A percentile compares a stretch with the other conserved stretches of the same genome.
These are phyloP conservation scores for Amorpha juglandis DNA, from an alignment of 2,888 invertebrate genomes.

Conservation along the genomic window DNA sequence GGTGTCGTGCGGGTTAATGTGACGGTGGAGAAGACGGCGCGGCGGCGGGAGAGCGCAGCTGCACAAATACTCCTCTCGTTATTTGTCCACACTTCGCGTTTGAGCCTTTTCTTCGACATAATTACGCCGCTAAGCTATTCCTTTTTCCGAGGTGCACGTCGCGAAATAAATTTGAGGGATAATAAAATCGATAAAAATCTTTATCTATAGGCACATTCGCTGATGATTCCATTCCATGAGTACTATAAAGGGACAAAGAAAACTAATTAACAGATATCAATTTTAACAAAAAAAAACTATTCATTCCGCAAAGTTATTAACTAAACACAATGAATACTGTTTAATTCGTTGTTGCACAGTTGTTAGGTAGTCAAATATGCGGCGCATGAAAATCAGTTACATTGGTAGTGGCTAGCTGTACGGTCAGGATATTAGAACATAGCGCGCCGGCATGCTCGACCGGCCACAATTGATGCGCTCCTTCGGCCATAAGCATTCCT, in stretches of 20 bases:
- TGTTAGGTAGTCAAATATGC: slow-evolving; percentile 35
- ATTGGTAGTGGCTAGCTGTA: slow-evolving; percentile 36
- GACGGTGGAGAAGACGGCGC: slow-evolving; percentile 6
- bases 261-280: too few relatives aligned
- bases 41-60: slow-evolving; percentile 58
- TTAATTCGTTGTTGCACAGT: slow-evolving; percentile 31
- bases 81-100: slow-evolving; percentile 71
- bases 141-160: slow-evolving; percentile 53
- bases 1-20: slow-evolving; percentile 34
- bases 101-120: slow-evolving; percentile 63
- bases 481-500: slow-evolving; percentile 69
- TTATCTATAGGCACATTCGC: not conserved
- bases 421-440: slow-evolving; percentile 37
- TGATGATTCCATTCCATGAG: slow-evolving; percentile 1
- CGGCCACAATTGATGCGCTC: slow-evolving; percentile 61
- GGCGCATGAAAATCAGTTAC: slow-evolving; percentile 39
- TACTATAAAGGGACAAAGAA: not conserved
- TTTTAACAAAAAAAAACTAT: too few relatives aligned
- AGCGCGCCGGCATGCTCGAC: slow-evolving; percentile 36
- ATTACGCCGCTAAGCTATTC: slow-evolving; percentile 71
- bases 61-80: slow-evolving; percentile 73
- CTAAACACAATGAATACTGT: not conserved
- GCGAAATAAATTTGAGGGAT: slow-evolving; percentile 56
- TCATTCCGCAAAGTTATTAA: not conserved
- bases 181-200: slow-evolving; percentile 38